Conservation (phyloP, 2,888 invertebrate species). For the Argyresthia goedartella region DNA sequence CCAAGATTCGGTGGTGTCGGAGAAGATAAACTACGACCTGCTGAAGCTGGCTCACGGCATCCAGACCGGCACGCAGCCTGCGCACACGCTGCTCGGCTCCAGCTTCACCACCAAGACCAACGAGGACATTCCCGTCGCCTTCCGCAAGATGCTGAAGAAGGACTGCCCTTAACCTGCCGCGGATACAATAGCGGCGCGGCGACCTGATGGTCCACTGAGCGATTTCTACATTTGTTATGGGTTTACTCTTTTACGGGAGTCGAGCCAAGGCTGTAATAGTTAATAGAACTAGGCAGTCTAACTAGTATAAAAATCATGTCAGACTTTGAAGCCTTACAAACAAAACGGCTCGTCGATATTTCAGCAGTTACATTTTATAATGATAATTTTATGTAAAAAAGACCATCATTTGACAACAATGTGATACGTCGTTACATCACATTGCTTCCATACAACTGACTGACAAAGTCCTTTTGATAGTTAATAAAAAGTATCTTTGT, state of each 20-base stretch:
- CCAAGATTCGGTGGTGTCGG: constrained; percentile 90
- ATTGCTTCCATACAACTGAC: too few relatives aligned
- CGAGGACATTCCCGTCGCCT: constrained; percentile 86
- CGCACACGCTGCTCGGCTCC: constrained; percentile 82
- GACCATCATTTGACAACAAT: too few relatives aligned
- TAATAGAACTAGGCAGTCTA: too few relatives aligned
- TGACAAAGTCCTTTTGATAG: too few relatives aligned
- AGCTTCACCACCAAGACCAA: constrained; percentile 82
- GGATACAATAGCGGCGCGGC: constrained; percentile 1
- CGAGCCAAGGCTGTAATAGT: not conserved
- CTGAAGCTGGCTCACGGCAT: constrained; percentile 81
- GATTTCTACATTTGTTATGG: not conserved
- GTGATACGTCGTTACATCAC: too few relatives aligned
- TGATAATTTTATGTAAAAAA: too few relatives aligned
- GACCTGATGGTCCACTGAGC: not conserved
- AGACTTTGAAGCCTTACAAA: too few relatives aligned
- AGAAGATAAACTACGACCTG: constrained; percentile 92
- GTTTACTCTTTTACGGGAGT: not conserved
- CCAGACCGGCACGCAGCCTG: constrained; percentile 77
- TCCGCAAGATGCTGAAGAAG: constrained; percentile 70
- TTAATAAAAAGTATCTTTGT: too few relatives aligned
- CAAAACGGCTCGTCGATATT: too few relatives aligned
- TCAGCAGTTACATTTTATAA: too few relatives aligned
- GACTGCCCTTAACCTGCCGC: constrained; percentile 41
- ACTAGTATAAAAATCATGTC: too few relatives aligned